These are phyloP conservation scores for Leptobrachium leishanense DNA, from an alignment of 2,113 vertebrate genomes.

Conservation along the genomic window DNA sequence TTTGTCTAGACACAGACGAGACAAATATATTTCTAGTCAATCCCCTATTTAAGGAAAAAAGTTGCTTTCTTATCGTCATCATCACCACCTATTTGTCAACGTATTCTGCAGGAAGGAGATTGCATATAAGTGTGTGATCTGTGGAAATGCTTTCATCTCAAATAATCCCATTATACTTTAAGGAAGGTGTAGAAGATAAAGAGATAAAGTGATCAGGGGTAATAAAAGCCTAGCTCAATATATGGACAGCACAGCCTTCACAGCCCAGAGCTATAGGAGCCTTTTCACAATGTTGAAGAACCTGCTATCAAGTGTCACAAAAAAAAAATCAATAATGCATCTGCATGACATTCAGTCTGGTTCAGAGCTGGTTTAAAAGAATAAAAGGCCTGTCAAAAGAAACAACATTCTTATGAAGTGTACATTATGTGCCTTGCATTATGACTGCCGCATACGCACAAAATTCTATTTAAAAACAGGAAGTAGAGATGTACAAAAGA, in stretches of 20 bases:
- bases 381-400: slow-evolving; percentile 11
- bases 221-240: background rate
- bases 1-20: too few species aligned
- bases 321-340: slow-evolving; percentile 15
- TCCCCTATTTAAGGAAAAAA: too few species aligned
- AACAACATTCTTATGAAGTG: slow-evolving; percentile 29
- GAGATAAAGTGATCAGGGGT: background rate
- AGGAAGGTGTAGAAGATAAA: too few species aligned
- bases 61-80: too few species aligned
- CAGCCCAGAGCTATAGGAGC: slow-evolving; percentile 16
- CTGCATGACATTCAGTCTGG: slow-evolving; percentile 14
- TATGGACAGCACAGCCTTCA: background rate
- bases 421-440: slow-evolving; percentile 5
- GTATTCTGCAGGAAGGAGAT: too few species aligned
- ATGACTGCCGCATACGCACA: slow-evolving; percentile 1
- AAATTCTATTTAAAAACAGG: slow-evolving; percentile 11
- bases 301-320: slow-evolving; percentile 26
- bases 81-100: too few species aligned
- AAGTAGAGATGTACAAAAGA: background rate
- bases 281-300: slow-evolving; percentile 37
- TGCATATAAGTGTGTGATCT: too few species aligned
- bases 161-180: too few species aligned
- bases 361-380: slow-evolving; percentile 30
- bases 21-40: too few species aligned
- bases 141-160: too few species aligned